These are phyloP conservation scores for Thera britannica DNA, from an alignment of 2,888 invertebrate genomes.

Conservation along the genomic window DNA sequence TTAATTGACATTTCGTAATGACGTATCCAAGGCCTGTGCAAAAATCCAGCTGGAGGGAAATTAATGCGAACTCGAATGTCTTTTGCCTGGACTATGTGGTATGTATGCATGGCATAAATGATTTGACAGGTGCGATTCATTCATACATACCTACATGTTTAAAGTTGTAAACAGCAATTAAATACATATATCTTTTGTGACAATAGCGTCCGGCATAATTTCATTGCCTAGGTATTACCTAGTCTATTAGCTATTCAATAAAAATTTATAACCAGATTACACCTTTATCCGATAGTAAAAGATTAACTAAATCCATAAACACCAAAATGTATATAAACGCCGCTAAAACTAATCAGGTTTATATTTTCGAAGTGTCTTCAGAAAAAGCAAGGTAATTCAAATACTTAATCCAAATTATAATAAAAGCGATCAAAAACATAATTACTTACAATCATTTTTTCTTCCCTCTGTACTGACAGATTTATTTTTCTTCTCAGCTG, in stretches of 20 bases:
- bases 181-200: not conserved
- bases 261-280: conserved; percentile 11
- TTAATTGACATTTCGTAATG: too few species aligned
- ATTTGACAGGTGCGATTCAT: too few species aligned
- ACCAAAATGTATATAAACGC: conserved; percentile 24
- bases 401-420: not conserved
- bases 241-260: not conserved
- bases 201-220: not conserved
- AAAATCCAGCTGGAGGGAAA: too few species aligned
- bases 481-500: conserved; percentile 16
- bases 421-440: not conserved
- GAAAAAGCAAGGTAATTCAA: conserved; percentile 23
- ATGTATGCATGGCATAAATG: too few species aligned
- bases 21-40: too few species aligned
- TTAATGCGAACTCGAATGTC: too few species aligned
- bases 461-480: not conserved
- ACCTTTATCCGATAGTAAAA: conserved; percentile 1
- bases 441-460: not conserved
- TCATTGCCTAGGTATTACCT: not conserved
- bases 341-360: not conserved
- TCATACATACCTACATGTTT: too few species aligned
- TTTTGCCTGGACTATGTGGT: too few species aligned
- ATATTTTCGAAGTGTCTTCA: conserved; percentile 21
- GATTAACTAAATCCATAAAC: conserved; percentile 10
- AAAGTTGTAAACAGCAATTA: not conserved